Percentiles rank a stretch among this genome's conserved stretches.
phyloP scores from a whole-genome alignment of 2,888 invertebrate genomes.

The Cremastinae sp. region DNA sequence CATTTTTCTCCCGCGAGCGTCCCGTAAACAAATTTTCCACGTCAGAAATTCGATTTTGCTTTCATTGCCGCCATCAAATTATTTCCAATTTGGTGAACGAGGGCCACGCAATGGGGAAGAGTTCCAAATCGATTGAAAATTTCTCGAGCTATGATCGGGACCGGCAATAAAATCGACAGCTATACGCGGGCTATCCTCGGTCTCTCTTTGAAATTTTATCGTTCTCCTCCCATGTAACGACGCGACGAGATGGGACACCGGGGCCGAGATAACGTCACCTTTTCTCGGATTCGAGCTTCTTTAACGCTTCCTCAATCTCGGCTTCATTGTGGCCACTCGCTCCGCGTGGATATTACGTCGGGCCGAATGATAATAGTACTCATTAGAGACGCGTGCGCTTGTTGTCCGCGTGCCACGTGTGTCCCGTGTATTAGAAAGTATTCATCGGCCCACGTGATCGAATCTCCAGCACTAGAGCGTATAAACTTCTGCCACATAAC shows the following conservation, averaged over 20 bases:
- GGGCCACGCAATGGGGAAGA: too few relatives aligned
- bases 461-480: constrained; percentile 20
- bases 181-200: constrained; percentile 26
- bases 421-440: constrained; percentile 63
- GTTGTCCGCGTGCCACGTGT: constrained; percentile 55
- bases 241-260: constrained; percentile 37
- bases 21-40: too few relatives aligned
- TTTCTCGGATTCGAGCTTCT: constrained; percentile 35
- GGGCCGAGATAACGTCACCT: constrained; percentile 33
- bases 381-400: constrained; percentile 49
- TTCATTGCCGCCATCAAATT: too few relatives aligned
- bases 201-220: neutral
- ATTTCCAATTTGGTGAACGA: too few relatives aligned
- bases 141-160: too few relatives aligned
- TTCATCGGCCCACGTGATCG: constrained; percentile 55
- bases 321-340: constrained; percentile 18
- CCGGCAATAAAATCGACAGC: too few relatives aligned
- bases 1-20: too few relatives aligned
- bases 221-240: neutral
- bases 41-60: too few relatives aligned
- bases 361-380: constrained; percentile 26
- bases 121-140: constrained; percentile 17
- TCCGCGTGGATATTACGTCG: neutral
- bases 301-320: constrained; percentile 48
- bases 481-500: constrained; percentile 18